Base-by-base conservation (phyloP, 1,140 invertebrate species). In the Galleria mellonella region DNA sequence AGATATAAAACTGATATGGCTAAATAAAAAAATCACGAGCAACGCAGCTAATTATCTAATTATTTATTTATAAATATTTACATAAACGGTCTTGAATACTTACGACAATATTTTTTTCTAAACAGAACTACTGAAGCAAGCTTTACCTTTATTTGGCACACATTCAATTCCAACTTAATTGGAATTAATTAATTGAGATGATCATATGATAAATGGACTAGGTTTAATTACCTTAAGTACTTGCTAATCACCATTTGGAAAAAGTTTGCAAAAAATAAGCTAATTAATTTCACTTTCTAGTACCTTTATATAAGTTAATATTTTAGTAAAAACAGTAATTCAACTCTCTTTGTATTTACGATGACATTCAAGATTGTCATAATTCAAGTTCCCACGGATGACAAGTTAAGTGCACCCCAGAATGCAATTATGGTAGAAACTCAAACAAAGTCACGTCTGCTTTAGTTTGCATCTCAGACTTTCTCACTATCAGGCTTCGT, bases 371-470 rank as follows among this genome's bases (percentile, higher is more conserved):
- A 60, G 49, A 64, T 56, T 59, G 36, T 67, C 49, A 55, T 61
- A 62, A 72, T 70, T 75, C 61, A 39, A 47, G 62, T 83, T 83
- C 78, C 73, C 78, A 83, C 78, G 75, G 59, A 72, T 71, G 68
- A 72, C 68, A 72, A 72, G 56, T 59, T 71, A 66, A 77, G 61
- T 71, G 56, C 55, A 63, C 62, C 52, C 58, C 45, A 52, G 17
- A 65, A 58, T 23, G 56, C 51, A 62, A 66, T 68, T 66, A 68
- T 44, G 41, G 58, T 77, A 76, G 78, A 83, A 79, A 83, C 68
- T 76, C 55, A 60, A 57, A 62, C 61, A 60, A 51, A 78, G 73
- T 82, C 75, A 79, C 77, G 75, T 79, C 63, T 71, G 69, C 58
- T 67, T 77, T 69, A 72, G 66, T 78, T 76, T 77, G 78, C 78